Evolutionary conservation across 2,797 vertebrate species (phyloP).

Genomic region (Erithacus rubecula): DNA sequence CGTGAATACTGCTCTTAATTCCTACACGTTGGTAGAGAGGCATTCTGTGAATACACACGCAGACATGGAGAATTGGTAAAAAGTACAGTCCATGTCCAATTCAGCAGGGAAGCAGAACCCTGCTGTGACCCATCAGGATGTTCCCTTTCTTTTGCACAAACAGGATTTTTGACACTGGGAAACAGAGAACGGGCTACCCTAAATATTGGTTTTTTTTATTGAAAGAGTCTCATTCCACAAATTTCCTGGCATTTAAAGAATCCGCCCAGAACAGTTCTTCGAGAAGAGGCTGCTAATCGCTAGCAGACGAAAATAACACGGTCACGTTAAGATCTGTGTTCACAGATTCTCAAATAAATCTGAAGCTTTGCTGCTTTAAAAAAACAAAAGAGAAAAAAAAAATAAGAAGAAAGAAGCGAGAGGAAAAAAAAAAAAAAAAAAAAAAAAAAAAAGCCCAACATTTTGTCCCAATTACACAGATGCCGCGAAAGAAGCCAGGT

Average conservation of each 20-base stretch:
- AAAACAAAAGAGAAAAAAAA: neutral
- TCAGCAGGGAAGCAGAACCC: neutral
- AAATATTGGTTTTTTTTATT: neutral
- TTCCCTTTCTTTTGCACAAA: fast-evolving
- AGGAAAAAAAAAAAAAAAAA: too few species aligned
- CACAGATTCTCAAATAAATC: neutral
- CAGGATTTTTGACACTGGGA: neutral
- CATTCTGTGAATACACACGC: neutral
- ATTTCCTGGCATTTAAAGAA: neutral
- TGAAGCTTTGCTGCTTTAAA: neutral
- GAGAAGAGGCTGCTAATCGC: neutral
- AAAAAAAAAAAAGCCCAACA: neutral
- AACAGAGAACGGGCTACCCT: neutral
- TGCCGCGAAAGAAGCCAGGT: neutral
- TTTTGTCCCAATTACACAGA: constrained; percentile 26
- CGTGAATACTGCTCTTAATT: neutral
- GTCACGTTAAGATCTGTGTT: neutral
- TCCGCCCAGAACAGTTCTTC: fast-evolving
- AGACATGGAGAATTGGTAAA: fast-evolving
- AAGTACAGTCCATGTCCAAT: neutral
- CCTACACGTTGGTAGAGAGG: neutral
- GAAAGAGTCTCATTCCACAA: neutral
- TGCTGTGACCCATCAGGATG: neutral
- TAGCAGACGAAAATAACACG: neutral
- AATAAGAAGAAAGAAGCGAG: fast-evolving